phyloP scores from a whole-genome alignment of 2,113 vertebrate species.

The Rhabdomys dilectus region DNA sequence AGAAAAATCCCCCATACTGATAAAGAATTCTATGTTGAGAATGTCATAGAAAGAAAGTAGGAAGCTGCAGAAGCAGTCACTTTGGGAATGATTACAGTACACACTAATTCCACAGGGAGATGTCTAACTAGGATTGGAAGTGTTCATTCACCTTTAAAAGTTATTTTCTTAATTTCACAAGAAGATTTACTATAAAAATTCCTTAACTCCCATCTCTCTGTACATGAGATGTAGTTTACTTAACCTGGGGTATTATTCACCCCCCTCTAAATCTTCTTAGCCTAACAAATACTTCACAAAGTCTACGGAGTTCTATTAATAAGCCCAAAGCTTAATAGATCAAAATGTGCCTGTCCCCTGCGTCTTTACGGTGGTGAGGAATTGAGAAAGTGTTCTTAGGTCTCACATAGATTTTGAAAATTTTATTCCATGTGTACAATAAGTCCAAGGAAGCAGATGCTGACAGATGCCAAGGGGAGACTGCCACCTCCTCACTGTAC shows the following conservation, averaged over 20 bases:
- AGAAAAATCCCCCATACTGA: neutral
- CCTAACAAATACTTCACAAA: conserved; percentile 48
- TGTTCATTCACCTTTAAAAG: conserved; percentile 1
- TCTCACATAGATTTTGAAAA: conserved; percentile 19
- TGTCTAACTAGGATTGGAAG: conserved; percentile 1
- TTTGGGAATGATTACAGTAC: neutral
- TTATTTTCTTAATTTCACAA: conserved; percentile 17
- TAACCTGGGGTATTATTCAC: neutral
- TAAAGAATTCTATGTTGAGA: neutral
- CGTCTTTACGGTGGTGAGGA: neutral
- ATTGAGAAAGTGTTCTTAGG: conserved; percentile 49
- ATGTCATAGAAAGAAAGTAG: neutral
- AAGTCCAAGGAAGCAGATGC: conserved; percentile 64
- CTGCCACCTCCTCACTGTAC: conserved; percentile 53
- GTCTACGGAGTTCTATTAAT: conserved; percentile 1
- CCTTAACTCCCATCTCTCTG: conserved; percentile 1
- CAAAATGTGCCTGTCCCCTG: neutral
- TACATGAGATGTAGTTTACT: conserved; percentile 49
- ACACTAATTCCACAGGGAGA: neutral
- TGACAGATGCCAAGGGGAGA: neutral
- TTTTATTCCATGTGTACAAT: conserved; percentile 58
- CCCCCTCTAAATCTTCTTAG: conserved; percentile 17
- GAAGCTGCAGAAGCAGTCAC: neutral
- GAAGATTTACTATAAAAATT: conserved; percentile 40
- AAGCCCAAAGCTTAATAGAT: neutral